phyloP scores from a whole-genome alignment of 2,797 vertebrate genomes.

The Podargus strigoides region DNA sequence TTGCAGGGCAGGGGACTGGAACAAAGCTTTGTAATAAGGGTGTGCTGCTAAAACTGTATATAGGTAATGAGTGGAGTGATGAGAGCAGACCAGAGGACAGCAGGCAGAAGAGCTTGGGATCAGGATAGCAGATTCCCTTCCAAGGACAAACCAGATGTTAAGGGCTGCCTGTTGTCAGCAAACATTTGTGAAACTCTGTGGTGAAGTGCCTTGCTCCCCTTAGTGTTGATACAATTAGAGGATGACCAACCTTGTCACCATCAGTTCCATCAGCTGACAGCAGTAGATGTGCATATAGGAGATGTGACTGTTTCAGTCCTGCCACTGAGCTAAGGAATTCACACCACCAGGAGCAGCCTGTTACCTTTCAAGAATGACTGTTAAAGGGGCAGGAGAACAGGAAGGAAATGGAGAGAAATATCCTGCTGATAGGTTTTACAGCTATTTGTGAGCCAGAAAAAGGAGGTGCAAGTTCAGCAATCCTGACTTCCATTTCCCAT shows the following conservation, averaged over 20 bases:
- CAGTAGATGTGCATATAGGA: accelerated
- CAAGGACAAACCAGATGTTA: neutral
- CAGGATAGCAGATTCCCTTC: neutral
- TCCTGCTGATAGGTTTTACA: neutral
- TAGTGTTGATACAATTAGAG: neutral
- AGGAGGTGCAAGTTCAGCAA: neutral
- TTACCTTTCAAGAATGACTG: neutral
- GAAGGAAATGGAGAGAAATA: neutral
- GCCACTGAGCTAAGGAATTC: neutral
- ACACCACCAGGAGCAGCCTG: neutral
- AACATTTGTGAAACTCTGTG: neutral
- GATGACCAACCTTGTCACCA: neutral
- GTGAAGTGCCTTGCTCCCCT: neutral
- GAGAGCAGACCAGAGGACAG: neutral
- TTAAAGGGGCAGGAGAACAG: neutral
- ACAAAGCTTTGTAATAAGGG: neutral
- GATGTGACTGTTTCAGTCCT: neutral
- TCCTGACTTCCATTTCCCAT: neutral
- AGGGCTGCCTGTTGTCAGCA: neutral
- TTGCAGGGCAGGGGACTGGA: neutral
- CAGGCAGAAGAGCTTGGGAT: neutral
- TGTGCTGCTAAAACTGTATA: neutral
- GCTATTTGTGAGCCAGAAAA: neutral
- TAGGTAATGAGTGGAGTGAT: neutral
- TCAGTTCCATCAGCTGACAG: neutral